Percentiles rank a stretch among this genome's conserved stretches.
These are phyloP conservation scores for Rhaphigaster nebulosa DNA, from an alignment of 2,888 invertebrate genomes.

Conservation along the genomic window DNA sequence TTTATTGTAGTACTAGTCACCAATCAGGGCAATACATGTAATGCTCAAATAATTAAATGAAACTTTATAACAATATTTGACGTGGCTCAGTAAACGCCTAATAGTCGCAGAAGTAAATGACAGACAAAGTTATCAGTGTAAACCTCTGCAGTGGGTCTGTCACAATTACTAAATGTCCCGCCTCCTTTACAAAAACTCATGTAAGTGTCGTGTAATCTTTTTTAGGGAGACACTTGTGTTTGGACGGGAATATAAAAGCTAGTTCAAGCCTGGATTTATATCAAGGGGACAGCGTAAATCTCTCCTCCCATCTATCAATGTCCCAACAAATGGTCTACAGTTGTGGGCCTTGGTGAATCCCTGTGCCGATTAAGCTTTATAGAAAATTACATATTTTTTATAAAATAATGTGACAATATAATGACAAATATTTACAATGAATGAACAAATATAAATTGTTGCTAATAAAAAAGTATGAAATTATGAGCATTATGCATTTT, in stretches of 20 bases:
- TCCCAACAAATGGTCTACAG: not conserved
- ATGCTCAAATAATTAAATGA: not conserved
- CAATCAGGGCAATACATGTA: too few relatives aligned
- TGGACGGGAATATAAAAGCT: not conserved
- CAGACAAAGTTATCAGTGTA: not conserved
- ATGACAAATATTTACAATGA: not conserved
- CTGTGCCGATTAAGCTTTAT: not conserved
- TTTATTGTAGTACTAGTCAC: too few relatives aligned
- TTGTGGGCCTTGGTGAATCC: not conserved
- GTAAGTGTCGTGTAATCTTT: constrained; percentile 30
- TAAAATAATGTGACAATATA: not conserved
- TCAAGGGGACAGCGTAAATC: not conserved
- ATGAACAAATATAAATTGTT: not conserved
- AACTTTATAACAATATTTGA: not conserved
- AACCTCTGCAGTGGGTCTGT: not conserved
- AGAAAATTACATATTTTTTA: not conserved
- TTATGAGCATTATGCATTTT: too few relatives aligned
- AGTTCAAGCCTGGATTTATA: not conserved
- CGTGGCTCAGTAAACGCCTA: not conserved
- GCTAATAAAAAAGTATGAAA: too few relatives aligned
- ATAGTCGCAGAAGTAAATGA: not conserved
- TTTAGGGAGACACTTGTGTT: not conserved
- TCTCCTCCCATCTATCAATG: constrained; percentile 13
- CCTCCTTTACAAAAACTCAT: not conserved
- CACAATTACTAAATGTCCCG: not conserved